Evolutionary conservation across 2,888 invertebrate species (phyloP).

Genomic region (Polyommatus iphigenia): DNA sequence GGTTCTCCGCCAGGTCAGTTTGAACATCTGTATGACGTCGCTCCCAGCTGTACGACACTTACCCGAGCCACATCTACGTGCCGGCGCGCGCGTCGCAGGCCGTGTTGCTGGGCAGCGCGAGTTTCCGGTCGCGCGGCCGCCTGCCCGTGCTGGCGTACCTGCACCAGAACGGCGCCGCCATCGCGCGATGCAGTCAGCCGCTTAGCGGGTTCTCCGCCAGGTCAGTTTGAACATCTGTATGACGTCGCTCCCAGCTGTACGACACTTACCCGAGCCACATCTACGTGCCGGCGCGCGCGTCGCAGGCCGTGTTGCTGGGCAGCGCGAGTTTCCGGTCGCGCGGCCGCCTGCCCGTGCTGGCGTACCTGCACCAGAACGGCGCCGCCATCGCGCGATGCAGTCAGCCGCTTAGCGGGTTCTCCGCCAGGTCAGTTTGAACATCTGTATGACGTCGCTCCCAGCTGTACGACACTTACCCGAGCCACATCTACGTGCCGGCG

Average conservation of each 20-base stretch:
- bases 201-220: conserved; percentile 89
- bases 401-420: conserved; percentile 97
- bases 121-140: conserved; percentile 96
- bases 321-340: conserved; percentile 97
- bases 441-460: conserved; percentile 59
- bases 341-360: conserved; percentile 95
- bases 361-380: conserved; percentile 95
- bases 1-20: conserved; percentile 79
- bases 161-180: conserved; percentile 91
- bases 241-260: conserved; percentile 85
- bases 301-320: conserved; percentile 91
- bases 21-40: conserved; percentile 29
- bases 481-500: conserved; percentile 94
- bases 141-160: conserved; percentile 97
- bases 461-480: conserved; percentile 99
- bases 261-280: conserved; percentile 98
- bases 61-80: conserved; percentile 95
- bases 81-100: conserved; percentile 91
- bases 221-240: conserved; percentile 16
- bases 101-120: conserved; percentile 94
- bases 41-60: conserved; percentile 96
- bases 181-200: conserved; percentile 96
- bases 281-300: conserved; percentile 93
- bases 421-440: conserved; percentile 35
- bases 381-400: conserved; percentile 92